Conservation (phyloP, 2,113 vertebrate genomes). For the Rhagologus leucostigma region DNA sequence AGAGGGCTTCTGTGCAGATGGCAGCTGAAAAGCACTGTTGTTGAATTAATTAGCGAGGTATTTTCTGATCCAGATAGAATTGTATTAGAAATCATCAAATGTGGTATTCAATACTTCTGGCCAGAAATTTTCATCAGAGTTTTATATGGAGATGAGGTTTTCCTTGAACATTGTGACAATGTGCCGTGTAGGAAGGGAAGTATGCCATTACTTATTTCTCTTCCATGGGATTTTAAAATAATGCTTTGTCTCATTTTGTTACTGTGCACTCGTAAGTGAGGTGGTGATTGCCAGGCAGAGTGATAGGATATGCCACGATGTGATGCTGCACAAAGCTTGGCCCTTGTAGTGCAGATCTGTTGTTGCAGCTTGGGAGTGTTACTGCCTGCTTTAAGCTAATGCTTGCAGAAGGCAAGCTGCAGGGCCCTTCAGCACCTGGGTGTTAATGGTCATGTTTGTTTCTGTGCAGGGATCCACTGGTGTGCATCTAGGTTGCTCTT, state of each 20-base stretch:
- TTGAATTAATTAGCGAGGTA: not conserved
- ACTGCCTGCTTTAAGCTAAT: not conserved
- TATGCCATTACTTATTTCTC: not conserved
- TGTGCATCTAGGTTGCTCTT: not conserved
- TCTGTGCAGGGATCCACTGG: not conserved
- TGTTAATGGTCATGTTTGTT: not conserved
- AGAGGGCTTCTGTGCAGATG: not conserved
- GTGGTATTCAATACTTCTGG: not conserved
- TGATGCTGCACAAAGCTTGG: not conserved
- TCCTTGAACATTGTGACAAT: not conserved
- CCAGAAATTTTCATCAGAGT: not conserved
- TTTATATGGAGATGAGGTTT: not conserved
- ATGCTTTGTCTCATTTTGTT: not conserved
- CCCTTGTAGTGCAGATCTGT: not conserved
- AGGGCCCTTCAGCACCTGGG: not conserved
- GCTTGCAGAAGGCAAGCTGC: not conserved
- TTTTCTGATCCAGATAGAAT: not conserved
- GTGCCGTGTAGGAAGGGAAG: not conserved
- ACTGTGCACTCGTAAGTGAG: rapidly evolving
- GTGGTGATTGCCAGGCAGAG: not conserved
- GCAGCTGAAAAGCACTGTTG: not conserved
- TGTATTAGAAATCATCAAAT: not conserved
- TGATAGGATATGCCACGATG: not conserved
- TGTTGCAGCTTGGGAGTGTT: not conserved
- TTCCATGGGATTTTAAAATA: not conserved